A percentile compares a stretch with the other conserved stretches of the same genome.
Conservation (phyloP, 2,888 invertebrate genomes). For the Ichneumoninae sp. region DNA sequence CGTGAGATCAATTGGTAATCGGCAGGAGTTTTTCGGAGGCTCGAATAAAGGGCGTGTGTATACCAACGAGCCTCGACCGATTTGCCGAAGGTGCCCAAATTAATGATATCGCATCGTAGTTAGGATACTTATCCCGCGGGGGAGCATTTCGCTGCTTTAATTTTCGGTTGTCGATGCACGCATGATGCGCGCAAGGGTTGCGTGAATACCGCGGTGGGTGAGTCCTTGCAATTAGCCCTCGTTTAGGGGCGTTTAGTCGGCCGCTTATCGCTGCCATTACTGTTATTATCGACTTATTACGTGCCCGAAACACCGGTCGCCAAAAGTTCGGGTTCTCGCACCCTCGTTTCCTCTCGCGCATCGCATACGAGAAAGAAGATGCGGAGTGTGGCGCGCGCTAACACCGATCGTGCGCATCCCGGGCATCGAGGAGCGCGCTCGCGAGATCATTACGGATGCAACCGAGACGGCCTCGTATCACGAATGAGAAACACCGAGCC, state of each 20-base stretch:
- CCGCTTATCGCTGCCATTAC: slow-evolving; percentile 82
- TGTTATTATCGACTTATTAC: slow-evolving; percentile 84
- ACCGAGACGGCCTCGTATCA: slow-evolving; percentile 60
- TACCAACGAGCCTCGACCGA: slow-evolving; percentile 68
- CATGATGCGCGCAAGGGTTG: slow-evolving; percentile 37
- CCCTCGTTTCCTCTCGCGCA: slow-evolving; percentile 36
- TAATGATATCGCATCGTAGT: slow-evolving; percentile 77
- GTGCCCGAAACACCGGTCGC: slow-evolving; percentile 71
- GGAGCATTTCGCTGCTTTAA: slow-evolving; percentile 69
- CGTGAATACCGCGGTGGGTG: slow-evolving; percentile 62
- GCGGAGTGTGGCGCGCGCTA: slow-evolving; percentile 19
- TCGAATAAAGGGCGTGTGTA: slow-evolving; percentile 61
- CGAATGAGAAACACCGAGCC: slow-evolving; percentile 54
- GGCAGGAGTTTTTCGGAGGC: slow-evolving; percentile 24
- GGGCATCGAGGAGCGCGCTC: neutral
- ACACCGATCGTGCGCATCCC: slow-evolving; percentile 12
- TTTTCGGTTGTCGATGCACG: slow-evolving; percentile 69
- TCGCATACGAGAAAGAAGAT: slow-evolving; percentile 32
- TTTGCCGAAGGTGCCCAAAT: slow-evolving; percentile 77
- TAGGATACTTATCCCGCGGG: slow-evolving; percentile 58
- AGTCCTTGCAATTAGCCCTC: slow-evolving; percentile 81
- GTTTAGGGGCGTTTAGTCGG: slow-evolving; percentile 83
- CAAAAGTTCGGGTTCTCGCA: slow-evolving; percentile 67
- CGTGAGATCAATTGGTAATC: slow-evolving; percentile 1
- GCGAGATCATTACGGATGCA: slow-evolving; percentile 64